These are phyloP conservation scores for Sminthopsis crassicaudata DNA, from an alignment of 2,113 vertebrate genomes.

Conservation along the genomic window DNA sequence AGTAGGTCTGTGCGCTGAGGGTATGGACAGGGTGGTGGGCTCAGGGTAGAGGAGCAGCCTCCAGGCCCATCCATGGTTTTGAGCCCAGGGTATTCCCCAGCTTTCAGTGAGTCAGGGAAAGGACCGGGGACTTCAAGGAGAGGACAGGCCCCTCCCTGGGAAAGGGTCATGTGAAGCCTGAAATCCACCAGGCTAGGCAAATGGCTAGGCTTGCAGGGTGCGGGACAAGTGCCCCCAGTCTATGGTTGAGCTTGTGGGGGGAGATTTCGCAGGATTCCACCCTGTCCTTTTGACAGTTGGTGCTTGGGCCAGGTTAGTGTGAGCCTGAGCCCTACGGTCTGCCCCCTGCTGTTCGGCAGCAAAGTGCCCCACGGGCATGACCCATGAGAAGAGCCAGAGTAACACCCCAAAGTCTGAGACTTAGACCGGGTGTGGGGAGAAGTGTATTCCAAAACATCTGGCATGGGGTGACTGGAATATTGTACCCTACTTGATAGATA, in stretches of 20 bases:
- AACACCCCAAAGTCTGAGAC: not conserved
- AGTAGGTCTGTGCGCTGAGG: not conserved
- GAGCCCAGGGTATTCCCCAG: no score
- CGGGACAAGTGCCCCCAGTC: no score
- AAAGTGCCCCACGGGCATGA: not conserved
- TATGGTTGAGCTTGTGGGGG: not conserved
- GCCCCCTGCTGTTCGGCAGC: not conserved
- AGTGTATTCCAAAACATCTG: not conserved
- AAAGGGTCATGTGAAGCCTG: not conserved
- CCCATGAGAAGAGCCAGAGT: not conserved
- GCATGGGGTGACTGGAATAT: not conserved
- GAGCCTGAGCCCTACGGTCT: not conserved
- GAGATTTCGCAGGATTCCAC: not conserved
- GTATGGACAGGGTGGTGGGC: not conserved
- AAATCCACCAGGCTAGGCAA: not conserved
- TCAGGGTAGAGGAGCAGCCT: not conserved
- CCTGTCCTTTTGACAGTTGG: not conserved
- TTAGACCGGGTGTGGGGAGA: not conserved
- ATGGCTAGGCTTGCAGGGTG: not conserved
- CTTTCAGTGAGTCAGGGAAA: not conserved
- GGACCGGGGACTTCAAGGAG: no score
- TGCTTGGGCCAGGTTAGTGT: not conserved
- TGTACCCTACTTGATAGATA: not conserved
- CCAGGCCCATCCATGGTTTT: not conserved
- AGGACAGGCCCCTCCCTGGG: not conserved